A percentile compares a stretch with the other conserved stretches of the same genome.
These are phyloP conservation scores for Pterois miles DNA, from an alignment of 2,797 vertebrate species.

Conservation along the genomic window DNA sequence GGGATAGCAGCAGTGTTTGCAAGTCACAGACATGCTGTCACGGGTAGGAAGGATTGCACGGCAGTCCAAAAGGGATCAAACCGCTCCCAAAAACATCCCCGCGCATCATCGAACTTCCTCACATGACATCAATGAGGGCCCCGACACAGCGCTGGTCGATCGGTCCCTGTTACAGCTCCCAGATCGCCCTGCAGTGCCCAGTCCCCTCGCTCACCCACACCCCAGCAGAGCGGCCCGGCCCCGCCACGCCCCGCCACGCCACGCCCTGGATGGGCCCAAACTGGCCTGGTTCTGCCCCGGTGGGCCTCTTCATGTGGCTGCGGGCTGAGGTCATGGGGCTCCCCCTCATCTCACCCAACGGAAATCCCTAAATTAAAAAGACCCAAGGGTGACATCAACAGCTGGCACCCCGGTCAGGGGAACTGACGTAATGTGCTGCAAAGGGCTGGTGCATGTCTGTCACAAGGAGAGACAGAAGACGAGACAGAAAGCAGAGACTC, in stretches of 20 bases:
- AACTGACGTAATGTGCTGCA: slow-evolving; percentile 72
- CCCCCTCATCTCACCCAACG: slow-evolving; percentile 76
- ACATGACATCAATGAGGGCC: slow-evolving; percentile 13
- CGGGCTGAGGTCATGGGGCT: slow-evolving; percentile 69
- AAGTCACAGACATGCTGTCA: slow-evolving; percentile 72
- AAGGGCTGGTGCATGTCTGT: slow-evolving; percentile 78
- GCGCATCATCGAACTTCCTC: slow-evolving; percentile 2
- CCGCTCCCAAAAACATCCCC: slow-evolving; percentile 7
- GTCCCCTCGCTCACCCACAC: slow-evolving; percentile 19
- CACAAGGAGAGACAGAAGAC: slow-evolving; percentile 42
- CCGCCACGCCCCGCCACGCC: slow-evolving; percentile 21
- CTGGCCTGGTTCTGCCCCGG: slow-evolving; percentile 36
- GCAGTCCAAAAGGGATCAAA: slow-evolving; percentile 29
- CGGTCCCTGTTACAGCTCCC: background rate
- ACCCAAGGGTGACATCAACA: slow-evolving; percentile 83
- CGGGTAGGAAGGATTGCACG: slow-evolving; percentile 45
- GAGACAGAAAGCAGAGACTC: background rate
- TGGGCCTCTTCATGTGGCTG: slow-evolving; percentile 74
- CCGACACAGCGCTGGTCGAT: background rate
- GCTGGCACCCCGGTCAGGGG: slow-evolving; percentile 68
- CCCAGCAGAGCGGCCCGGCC: slow-evolving; percentile 36
- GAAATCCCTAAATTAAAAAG: slow-evolving; percentile 84
- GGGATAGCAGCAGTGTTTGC: slow-evolving; percentile 69
- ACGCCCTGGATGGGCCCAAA: background rate
- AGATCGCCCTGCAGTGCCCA: slow-evolving; percentile 24